A percentile compares a stretch with the other conserved stretches of the same genome.
phyloP scores from a whole-genome alignment of 1,140 invertebrate species.

The Sitodiplosis mosellana region DNA sequence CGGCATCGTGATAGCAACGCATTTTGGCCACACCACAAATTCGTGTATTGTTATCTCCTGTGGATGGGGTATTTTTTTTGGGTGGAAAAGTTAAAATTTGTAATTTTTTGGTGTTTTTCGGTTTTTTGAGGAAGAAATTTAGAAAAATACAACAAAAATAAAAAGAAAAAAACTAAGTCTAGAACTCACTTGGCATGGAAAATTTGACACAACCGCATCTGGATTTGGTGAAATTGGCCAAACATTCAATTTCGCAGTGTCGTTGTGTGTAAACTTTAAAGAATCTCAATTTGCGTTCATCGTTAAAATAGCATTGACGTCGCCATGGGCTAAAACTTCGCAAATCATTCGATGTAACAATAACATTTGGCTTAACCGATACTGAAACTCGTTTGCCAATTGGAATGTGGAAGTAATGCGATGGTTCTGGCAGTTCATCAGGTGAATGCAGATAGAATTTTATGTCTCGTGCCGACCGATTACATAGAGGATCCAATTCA shows the following conservation, averaged over 20 bases:
- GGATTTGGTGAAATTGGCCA: conserved; percentile 19
- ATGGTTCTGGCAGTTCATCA: background rate
- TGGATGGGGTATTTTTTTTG: no score
- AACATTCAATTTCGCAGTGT: conserved; percentile 26
- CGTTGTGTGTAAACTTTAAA: conserved; percentile 23
- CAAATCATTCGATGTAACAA: background rate
- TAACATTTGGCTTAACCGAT: conserved; percentile 1
- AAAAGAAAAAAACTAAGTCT: no score
- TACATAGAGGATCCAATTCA: no score
- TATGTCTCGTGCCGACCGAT: no score
- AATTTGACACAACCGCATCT: conserved; percentile 21
- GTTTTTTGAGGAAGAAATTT: no score
- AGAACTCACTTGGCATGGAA: conserved; percentile 24
- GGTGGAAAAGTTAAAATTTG: no score
- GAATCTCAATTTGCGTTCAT: conserved; percentile 5
- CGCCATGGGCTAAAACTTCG: background rate
- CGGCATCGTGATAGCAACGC: no score
- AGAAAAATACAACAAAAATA: no score
- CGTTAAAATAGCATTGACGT: conserved; percentile 2
- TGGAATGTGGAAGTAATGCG: conserved; percentile 2
- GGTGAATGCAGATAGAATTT: background rate
- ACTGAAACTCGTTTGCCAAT: conserved; percentile 1
- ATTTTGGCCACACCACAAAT: no score
- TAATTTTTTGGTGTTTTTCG: no score
- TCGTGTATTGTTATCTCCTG: no score